Percentiles rank a stretch among this genome's conserved stretches.
Conservation (phyloP, 2,888 invertebrate genomes). For the Autographa gamma region DNA sequence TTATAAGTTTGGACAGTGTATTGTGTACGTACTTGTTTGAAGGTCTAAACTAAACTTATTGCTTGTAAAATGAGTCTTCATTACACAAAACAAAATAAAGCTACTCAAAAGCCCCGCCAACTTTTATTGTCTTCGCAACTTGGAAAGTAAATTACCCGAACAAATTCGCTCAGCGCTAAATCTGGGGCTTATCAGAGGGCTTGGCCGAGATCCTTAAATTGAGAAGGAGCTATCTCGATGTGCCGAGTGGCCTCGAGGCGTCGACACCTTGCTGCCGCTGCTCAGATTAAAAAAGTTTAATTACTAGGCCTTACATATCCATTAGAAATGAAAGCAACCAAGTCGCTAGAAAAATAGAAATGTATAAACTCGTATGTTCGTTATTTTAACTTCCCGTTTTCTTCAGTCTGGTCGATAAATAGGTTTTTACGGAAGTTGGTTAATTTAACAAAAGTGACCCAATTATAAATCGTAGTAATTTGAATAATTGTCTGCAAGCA, state of each 20-base stretch:
- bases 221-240: constrained; percentile 84
- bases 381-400: constrained; percentile 20
- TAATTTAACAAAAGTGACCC: constrained; percentile 54
- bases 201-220: constrained; percentile 82
- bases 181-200: constrained; percentile 84
- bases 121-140: constrained; percentile 87
- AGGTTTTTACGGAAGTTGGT: not conserved
- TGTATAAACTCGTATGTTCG: constrained; percentile 29
- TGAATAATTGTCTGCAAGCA: constrained; percentile 53
- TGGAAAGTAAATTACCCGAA: constrained; percentile 86
- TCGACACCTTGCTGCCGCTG: constrained; percentile 77
- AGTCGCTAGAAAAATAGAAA: constrained; percentile 28
- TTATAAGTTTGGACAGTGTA: not conserved
- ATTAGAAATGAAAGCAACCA: constrained; percentile 57
- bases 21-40: constrained; percentile 18
- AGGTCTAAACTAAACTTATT: constrained; percentile 59
- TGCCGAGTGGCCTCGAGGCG: constrained; percentile 76
- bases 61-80: constrained; percentile 77
- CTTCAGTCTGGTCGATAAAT: constrained; percentile 15
- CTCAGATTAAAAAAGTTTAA: constrained; percentile 84
- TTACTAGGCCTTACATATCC: constrained; percentile 74
- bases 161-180: constrained; percentile 87
- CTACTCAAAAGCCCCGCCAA: constrained; percentile 78
- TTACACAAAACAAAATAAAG: constrained; percentile 79
- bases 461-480: constrained; percentile 59